phyloP scores from a whole-genome alignment of 2,888 invertebrate species.

The Liodrosophila aerea region DNA sequence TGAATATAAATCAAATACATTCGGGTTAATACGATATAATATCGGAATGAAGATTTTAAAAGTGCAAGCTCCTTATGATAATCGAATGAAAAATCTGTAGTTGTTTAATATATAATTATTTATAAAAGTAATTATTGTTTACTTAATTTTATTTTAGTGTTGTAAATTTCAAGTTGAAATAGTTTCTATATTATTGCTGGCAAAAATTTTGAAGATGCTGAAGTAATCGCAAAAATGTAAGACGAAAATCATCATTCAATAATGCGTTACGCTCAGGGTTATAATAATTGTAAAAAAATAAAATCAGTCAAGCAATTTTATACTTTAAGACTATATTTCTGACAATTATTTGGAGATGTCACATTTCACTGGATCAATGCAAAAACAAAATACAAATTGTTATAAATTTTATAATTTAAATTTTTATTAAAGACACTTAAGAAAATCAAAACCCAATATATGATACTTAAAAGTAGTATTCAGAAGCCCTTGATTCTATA shows the following conservation, averaged over 20 bases:
- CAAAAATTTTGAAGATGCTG: not conserved
- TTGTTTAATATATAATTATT: slow-evolving; percentile 67
- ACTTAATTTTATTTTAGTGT: slow-evolving; percentile 41
- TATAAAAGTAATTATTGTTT: slow-evolving; percentile 52
- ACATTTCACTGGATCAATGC: slow-evolving; percentile 16
- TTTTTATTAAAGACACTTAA: not conserved
- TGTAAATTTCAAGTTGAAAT: slow-evolving; percentile 21
- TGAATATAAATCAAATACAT: slow-evolving; percentile 15
- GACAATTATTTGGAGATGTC: slow-evolving; percentile 14
- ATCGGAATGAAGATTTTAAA: slow-evolving; percentile 32
- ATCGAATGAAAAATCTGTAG: slow-evolving; percentile 69
- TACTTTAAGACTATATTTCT: slow-evolving; percentile 26
- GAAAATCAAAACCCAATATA: not conserved
- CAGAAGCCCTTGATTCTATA: slow-evolving; percentile 10
- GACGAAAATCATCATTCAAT: slow-evolving; percentile 8
- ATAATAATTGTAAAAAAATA: slow-evolving; percentile 8
- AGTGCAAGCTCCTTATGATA: slow-evolving; percentile 46
- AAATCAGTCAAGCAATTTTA: slow-evolving; percentile 27
- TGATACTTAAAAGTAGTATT: not conserved
- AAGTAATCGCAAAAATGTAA: not conserved
- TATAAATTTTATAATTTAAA: not conserved
- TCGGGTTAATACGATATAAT: slow-evolving; percentile 10
- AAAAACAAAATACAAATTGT: slow-evolving; percentile 9
- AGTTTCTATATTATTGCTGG: slow-evolving; percentile 16
- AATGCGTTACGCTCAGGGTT: slow-evolving; percentile 43